Conservation (phyloP, 2,888 invertebrate species). For the Sesia bembeciformis region DNA sequence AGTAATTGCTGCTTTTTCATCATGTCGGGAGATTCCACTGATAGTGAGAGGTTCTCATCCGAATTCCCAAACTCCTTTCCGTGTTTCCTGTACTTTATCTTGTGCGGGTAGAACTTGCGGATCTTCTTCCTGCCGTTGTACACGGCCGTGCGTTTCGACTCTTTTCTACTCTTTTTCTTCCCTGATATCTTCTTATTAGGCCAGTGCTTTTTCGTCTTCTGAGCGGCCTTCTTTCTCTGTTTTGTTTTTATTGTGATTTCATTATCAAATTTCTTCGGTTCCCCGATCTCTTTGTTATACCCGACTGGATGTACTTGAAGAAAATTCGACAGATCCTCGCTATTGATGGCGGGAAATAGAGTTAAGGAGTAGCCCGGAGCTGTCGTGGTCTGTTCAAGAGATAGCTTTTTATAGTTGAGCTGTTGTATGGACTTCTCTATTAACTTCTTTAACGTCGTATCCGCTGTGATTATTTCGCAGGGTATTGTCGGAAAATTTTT, state of each 20-base stretch:
- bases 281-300: constrained; percentile 12
- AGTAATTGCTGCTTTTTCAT: constrained; percentile 26
- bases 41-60: constrained; percentile 48
- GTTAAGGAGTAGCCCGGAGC: constrained; percentile 23
- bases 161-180: constrained; percentile 16
- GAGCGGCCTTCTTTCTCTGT: constrained; percentile 10
- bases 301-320: constrained; percentile 26
- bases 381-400: constrained; percentile 29
- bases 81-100: constrained; percentile 41
- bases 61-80: constrained; percentile 24
- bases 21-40: constrained; percentile 39
- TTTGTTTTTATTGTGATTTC: neutral
- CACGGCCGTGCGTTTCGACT: constrained; percentile 19
- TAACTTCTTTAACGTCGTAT: constrained; percentile 33
- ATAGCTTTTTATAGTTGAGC: constrained; percentile 38
- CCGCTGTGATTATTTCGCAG: constrained; percentile 44
- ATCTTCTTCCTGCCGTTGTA: constrained; percentile 41
- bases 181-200: constrained; percentile 6
- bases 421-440: constrained; percentile 53
- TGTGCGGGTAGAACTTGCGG: constrained; percentile 58
- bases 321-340: constrained; percentile 46
- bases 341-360: constrained; percentile 40
- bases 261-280: neutral
- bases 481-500: constrained; percentile 54
- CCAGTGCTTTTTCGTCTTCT: constrained; percentile 6